These are phyloP conservation scores for Notoglanidium macrostoma DNA, from an alignment of 2,797 vertebrate species.

Conservation along the genomic window DNA sequence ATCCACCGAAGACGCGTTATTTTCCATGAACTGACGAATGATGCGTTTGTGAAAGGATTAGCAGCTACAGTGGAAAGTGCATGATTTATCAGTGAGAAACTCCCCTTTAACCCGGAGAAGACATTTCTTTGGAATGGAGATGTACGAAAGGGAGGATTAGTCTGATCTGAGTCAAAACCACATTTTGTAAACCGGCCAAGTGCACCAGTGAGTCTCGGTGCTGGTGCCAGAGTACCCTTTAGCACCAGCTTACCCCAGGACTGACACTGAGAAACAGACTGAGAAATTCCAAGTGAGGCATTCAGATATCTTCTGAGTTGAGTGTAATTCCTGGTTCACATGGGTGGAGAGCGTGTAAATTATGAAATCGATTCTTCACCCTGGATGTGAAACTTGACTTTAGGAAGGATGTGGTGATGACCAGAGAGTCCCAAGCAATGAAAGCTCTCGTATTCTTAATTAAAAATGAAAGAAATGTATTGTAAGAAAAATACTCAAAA, in stretches of 20 bases:
- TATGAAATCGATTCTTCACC: not conserved
- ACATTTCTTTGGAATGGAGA: not conserved
- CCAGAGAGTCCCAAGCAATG: not conserved
- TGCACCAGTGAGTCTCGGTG: not conserved
- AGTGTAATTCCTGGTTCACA: not conserved
- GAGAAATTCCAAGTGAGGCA: not conserved
- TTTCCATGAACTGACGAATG: not conserved
- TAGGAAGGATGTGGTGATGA: not conserved
- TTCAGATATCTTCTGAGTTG: not conserved
- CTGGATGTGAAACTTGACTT: not conserved
- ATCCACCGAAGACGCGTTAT: not conserved
- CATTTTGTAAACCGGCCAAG: not conserved
- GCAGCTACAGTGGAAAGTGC: not conserved
- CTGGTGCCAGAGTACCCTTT: too few species aligned
- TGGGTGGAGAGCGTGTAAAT: not conserved
- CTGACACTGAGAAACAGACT: too few species aligned
- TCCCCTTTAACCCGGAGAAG: not conserved
- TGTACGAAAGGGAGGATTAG: not conserved
- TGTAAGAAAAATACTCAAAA: not conserved
- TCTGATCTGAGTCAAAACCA: slow-evolving; percentile 5
- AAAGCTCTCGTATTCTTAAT: not conserved
- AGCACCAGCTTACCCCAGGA: too few species aligned
- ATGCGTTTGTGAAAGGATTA: slow-evolving; percentile 2
- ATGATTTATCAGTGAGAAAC: not conserved
- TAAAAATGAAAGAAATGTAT: not conserved